Evolutionary conservation across 2,797 vertebrate species (phyloP).

Genomic region (Diplodus puntazzo): DNA sequence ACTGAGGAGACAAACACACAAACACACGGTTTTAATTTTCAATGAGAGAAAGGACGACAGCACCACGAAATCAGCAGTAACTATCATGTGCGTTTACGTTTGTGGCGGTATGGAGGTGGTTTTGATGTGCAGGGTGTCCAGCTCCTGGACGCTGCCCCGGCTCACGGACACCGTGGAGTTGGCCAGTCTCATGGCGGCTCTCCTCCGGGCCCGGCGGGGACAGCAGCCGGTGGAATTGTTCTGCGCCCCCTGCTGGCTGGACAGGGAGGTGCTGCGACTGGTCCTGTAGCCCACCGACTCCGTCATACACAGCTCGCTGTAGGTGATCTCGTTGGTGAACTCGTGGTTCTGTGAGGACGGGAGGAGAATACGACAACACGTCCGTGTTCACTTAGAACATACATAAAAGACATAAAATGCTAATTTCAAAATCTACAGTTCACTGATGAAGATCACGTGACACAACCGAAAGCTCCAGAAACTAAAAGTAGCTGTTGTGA

Average conservation of each 20-base stretch:
- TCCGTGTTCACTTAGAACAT: no score
- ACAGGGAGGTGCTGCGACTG: conserved; percentile 92
- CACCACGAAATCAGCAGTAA: no score
- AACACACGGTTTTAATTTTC: neutral
- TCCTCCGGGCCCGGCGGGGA: conserved; percentile 87
- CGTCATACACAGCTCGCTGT: conserved; percentile 89
- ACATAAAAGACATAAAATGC: no score
- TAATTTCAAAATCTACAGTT: neutral
- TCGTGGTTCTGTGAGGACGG: conserved; percentile 74
- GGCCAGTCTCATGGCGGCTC: conserved; percentile 90
- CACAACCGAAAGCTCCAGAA: no score
- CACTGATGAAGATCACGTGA: neutral
- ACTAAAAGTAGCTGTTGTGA: no score
- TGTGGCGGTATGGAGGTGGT: conserved; percentile 72
- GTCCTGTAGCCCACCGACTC: conserved; percentile 90
- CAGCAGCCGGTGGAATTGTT: conserved; percentile 88
- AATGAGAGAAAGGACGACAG: neutral
- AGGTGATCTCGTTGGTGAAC: conserved; percentile 79
- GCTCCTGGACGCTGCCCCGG: conserved; percentile 91
- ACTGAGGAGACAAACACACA: conserved; percentile 65
- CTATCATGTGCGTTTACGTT: conserved; percentile 48
- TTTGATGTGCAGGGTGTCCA: conserved; percentile 88
- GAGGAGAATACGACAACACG: neutral
- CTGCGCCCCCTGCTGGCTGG: conserved; percentile 88
- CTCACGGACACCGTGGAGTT: conserved; percentile 93